Evolutionary conservation across 2,113 vertebrate genomes (phyloP).

Genomic region (Bos indicus): DNA sequence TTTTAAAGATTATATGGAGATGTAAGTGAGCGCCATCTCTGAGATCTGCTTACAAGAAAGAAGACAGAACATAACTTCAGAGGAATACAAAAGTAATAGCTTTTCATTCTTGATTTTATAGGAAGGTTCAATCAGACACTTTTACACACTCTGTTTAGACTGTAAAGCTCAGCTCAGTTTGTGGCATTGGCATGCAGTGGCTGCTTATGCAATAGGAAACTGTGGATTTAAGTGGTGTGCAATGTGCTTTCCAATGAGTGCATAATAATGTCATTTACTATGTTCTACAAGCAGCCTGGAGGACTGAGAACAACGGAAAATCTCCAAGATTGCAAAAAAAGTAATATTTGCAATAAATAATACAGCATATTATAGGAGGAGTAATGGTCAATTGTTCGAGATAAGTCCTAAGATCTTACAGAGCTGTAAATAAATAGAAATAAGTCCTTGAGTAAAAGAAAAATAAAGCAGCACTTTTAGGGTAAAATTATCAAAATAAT

Average conservation of each 20-base stretch:
- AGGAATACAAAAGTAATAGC: not conserved
- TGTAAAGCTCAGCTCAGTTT: not conserved
- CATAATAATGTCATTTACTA: not conserved
- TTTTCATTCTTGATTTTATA: not conserved
- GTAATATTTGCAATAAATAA: not conserved
- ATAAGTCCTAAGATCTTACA: not conserved
- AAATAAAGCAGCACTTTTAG: not conserved
- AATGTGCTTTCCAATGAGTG: not conserved
- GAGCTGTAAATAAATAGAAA: not conserved
- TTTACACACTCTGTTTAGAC: not conserved
- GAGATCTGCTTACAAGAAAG: slow-evolving; percentile 13
- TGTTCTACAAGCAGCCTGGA: not conserved
- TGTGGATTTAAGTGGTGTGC: not conserved
- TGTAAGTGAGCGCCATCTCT: not conserved
- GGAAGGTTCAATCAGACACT: not conserved
- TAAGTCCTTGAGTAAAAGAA: not conserved
- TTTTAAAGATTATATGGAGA: not conserved
- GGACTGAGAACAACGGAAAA: not conserved
- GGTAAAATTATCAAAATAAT: not conserved
- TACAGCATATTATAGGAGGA: not conserved
- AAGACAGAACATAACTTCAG: not conserved
- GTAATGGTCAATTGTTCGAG: not conserved
- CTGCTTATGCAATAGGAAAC: not conserved
- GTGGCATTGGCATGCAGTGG: not conserved
- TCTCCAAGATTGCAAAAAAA: not conserved